Evolutionary conservation across 2,113 vertebrate genomes (phyloP), one percentile per base, ranked within the genome.

Genomic region (Dicaeum eximium): DNA sequence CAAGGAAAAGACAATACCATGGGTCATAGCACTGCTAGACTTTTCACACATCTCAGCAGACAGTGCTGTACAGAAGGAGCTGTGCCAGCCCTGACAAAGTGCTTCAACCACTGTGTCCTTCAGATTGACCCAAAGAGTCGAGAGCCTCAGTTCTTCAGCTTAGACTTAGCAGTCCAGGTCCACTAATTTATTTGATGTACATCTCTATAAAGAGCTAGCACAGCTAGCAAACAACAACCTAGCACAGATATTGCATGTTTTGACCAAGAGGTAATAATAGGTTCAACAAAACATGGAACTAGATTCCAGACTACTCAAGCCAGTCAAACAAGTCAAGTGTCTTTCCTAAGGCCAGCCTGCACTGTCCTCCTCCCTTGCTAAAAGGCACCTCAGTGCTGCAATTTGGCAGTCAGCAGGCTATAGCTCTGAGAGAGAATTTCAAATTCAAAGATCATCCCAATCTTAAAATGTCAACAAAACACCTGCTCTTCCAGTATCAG

Each of bases 381-480:
- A 87, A 91, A 70, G 45, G 30, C 37, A 78, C 71, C 40, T 69
- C 33, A 11, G 56, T 45, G 22, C 66, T 94, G 81, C 38, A 86
- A 2, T 64, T 92, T 81, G 73, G 66, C 85, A 92, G 51, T 65
- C 58, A 83, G 37, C 50, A 88, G 44, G 13, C 80, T 88, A 64
- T 56, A 92, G 53, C 40, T 35, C 17, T 45, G 78, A 61, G 74
- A 80, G 19, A 82, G 33, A 86, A 86, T 82, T 86, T 88, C 45
- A 45, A 28, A 93, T 94, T 74, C 74, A 86, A 80, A 90, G 79
- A 73, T 54, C n/a, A 56, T 89, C 50, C n/a, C 0, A 1, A 48
- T 79, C 53, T 90, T 85, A 85, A 94, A 96, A 95, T 85, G 78
- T 79, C 91, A 92, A 93, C 56, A 81, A 85, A 93, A 87, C 81